Conservation (phyloP, 2,113 vertebrate genomes). For the Danionella cerebrum region DNA sequence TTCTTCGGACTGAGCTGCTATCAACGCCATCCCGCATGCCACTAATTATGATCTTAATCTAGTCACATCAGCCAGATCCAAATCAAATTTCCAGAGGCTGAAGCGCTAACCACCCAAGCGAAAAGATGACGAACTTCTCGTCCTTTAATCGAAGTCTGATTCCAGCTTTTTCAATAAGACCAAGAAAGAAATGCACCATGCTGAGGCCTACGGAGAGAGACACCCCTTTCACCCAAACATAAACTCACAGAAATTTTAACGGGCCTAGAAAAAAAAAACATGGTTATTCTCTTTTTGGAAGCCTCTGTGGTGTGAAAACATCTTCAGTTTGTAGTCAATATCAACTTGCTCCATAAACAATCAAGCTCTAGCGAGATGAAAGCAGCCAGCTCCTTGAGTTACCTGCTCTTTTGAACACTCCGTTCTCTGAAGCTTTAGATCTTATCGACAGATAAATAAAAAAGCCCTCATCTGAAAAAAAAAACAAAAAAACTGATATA, state of each 20-base stretch:
- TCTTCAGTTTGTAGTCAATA: constrained; percentile 16
- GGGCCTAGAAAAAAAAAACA: background rate
- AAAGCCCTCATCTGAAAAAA: background rate
- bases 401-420: background rate
- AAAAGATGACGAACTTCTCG: constrained; percentile 46
- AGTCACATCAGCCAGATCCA: constrained; percentile 43
- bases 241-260: background rate
- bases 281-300: background rate
- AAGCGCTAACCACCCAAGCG: constrained; percentile 56
- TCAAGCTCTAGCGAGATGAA: constrained; percentile 4
- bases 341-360: constrained; percentile 1
- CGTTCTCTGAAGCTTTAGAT: background rate
- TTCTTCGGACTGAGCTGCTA: constrained; percentile 11
- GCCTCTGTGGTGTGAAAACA: background rate
- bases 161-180: constrained; percentile 55
- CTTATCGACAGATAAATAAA: constrained; percentile 27
- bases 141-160: constrained; percentile 63
- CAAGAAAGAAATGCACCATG: constrained; percentile 49
- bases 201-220: constrained; percentile 53
- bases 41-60: constrained; percentile 48
- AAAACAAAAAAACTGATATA: background rate
- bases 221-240: constrained; percentile 49
- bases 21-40: constrained; percentile 23
- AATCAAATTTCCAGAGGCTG: constrained; percentile 39
- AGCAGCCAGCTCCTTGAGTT: background rate